Evolutionary conservation across 92 coral and sea anemone genomes (phyloP).

Genomic region (Isaurus tuberculatus): DNA sequence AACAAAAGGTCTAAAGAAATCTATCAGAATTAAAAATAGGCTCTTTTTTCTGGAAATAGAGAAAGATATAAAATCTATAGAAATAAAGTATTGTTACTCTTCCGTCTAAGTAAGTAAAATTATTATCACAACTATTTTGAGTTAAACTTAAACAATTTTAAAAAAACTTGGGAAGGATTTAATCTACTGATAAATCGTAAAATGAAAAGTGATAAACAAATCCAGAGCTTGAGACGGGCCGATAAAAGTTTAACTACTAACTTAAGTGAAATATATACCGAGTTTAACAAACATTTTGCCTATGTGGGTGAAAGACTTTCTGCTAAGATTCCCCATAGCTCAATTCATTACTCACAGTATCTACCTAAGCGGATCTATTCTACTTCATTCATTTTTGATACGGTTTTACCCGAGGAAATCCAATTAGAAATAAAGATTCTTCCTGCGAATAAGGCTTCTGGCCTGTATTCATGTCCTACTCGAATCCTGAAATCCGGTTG

Average conservation of each 20-base stretch:
- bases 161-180: constrained; percentile 61
- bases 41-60: constrained; percentile 42
- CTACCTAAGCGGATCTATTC: no score
- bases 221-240: not conserved
- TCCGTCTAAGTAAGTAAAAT: constrained; percentile 2
- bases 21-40: constrained; percentile 52
- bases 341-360: not conserved
- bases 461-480: no score
- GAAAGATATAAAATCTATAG: constrained; percentile 56
- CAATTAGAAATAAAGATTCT: no score
- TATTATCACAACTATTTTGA: constrained; percentile 4
- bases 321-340: constrained; percentile 27
- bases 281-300: constrained; percentile 26
- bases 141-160: no score
- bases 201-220: constrained; percentile 13
- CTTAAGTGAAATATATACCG: constrained; percentile 16
- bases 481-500: constrained; percentile 41
- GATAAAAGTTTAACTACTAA: constrained; percentile 11
- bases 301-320: not conserved
- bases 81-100: constrained; percentile 47
- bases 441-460: constrained; percentile 49
- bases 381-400: no score
- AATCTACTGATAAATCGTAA: constrained; percentile 3
- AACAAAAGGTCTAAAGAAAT: constrained; percentile 48
- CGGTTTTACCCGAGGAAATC: no score